Conservation (phyloP, 2,888 invertebrate genomes). For the Ochropleura leucogaster region DNA sequence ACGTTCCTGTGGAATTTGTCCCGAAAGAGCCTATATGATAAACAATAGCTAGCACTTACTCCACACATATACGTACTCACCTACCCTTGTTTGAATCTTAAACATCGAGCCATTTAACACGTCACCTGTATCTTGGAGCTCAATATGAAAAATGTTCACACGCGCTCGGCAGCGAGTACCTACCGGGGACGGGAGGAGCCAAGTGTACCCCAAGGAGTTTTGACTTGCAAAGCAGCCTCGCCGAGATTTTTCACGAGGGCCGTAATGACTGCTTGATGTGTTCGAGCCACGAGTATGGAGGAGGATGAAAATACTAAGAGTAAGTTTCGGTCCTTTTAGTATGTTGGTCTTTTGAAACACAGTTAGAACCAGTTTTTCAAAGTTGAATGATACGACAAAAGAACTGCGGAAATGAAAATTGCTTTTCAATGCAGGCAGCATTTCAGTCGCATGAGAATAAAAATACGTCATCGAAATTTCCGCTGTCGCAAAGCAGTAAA, state of each 20-base stretch:
- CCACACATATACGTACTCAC: conserved; percentile 34
- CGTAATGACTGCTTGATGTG: conserved; percentile 89
- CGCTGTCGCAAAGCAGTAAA: conserved; percentile 46
- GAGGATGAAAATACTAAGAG: conserved; percentile 45
- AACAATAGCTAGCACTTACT: conserved; percentile 33
- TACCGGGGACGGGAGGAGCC: conserved; percentile 60
- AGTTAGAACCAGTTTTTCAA: conserved; percentile 14
- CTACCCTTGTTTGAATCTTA: conserved; percentile 64
- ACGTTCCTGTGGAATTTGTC: too few species aligned
- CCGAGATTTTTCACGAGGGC: conserved; percentile 88
- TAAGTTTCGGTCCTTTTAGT: conserved; percentile 31
- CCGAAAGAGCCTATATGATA: conserved; percentile 1
- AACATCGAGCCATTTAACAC: conserved; percentile 69
- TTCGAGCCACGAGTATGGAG: conserved; percentile 71
- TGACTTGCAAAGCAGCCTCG: conserved; percentile 89
- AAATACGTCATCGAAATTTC: conserved; percentile 36
- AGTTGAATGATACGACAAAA: conserved; percentile 6
- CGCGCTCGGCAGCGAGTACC: conserved; percentile 59
- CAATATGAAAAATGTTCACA: conserved; percentile 74
- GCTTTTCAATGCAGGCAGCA: not conserved
- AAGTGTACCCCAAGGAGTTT: conserved; percentile 80
- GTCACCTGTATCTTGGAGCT: conserved; percentile 70
- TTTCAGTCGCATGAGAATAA: conserved; percentile 27
- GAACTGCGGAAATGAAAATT: conserved; percentile 1
- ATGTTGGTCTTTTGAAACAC: conserved; percentile 29